Conservation (phyloP, 1,140 invertebrate species). For the Atta cephalotes region DNA sequence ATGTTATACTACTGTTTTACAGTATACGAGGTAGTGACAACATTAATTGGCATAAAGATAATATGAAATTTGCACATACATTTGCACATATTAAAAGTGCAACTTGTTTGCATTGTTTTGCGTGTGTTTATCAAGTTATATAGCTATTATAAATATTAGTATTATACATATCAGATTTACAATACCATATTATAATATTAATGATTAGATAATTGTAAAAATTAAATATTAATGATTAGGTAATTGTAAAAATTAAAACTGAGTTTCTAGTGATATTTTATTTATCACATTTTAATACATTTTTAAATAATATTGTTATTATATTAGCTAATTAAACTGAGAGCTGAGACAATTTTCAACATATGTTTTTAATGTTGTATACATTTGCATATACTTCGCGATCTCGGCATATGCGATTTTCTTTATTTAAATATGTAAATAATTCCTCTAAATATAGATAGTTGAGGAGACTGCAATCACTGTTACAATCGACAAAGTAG, state of each 20-base stretch:
- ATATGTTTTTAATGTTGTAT: background rate
- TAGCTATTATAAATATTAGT: background rate
- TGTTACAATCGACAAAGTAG: background rate
- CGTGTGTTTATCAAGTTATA: background rate
- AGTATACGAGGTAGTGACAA: background rate
- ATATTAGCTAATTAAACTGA: background rate
- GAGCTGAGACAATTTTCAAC: background rate
- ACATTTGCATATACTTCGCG: background rate
- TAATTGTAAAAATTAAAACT: background rate
- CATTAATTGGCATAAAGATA: background rate
- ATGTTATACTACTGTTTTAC: background rate
- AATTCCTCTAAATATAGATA: background rate
- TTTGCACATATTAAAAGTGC: background rate
- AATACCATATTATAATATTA: background rate
- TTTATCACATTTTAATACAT: background rate
- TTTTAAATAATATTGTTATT: background rate
- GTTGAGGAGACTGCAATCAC: background rate
- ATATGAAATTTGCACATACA: background rate
- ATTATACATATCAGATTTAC: background rate
- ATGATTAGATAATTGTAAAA: background rate
- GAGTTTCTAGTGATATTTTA: background rate
- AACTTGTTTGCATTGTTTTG: background rate
- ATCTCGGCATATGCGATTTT: background rate
- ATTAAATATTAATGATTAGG: background rate
- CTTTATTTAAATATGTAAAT: conserved; percentile 27